A percentile compares a stretch with the other conserved stretches of the same genome.
Conservation (phyloP, 2,797 vertebrate species). For the Esox masquinongy region DNA sequence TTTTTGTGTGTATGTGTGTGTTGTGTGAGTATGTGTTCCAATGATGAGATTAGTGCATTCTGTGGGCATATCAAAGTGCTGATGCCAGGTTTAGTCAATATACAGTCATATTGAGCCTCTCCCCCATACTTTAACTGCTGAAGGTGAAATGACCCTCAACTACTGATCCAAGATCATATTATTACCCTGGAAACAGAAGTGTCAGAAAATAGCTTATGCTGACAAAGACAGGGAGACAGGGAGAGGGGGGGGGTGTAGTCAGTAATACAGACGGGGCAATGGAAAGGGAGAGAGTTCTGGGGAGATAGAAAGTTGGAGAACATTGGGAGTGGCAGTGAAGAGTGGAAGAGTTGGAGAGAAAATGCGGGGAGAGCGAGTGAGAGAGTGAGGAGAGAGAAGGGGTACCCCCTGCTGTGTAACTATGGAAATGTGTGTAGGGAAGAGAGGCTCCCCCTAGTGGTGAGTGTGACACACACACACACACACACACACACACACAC, state of each 20-base stretch:
- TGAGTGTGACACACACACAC: background rate
- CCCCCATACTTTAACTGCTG: background rate
- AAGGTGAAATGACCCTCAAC: background rate
- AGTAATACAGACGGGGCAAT: too few species aligned
- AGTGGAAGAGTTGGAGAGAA: background rate
- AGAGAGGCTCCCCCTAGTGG: background rate
- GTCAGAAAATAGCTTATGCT: too few species aligned
- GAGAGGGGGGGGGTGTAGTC: too few species aligned
- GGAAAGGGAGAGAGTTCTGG: background rate
- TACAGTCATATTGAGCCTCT: background rate
- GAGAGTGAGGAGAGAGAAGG: background rate
- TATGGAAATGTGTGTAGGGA: background rate
- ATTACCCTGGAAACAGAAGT: slow-evolving; percentile 2
- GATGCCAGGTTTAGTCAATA: background rate
- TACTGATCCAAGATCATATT: background rate
- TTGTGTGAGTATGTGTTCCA: background rate
- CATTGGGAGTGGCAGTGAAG: background rate
- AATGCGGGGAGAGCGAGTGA: background rate
- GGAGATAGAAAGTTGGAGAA: background rate
- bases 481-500: too few species aligned
- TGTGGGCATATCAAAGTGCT: background rate
- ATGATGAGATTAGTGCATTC: too few species aligned
- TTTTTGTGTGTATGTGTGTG: background rate
- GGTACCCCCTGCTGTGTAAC: too few species aligned
- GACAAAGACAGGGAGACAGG: too few species aligned